Conservation (phyloP, 2,113 vertebrate genomes). For the Rhea pennata region DNA sequence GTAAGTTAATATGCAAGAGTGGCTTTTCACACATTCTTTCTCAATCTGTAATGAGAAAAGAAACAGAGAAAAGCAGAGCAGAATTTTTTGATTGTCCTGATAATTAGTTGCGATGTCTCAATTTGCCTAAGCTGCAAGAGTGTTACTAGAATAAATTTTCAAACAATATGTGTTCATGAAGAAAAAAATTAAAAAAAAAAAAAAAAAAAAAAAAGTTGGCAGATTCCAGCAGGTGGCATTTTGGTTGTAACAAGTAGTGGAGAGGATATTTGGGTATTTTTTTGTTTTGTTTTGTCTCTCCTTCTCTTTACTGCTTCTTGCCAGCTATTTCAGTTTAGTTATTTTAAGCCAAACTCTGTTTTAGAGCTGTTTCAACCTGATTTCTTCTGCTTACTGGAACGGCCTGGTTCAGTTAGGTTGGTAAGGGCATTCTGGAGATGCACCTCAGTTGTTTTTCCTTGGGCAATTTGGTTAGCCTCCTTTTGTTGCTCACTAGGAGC, state of each 20-base stretch:
- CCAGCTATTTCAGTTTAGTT: not conserved
- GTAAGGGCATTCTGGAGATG: not conserved
- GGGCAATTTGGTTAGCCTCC: not conserved
- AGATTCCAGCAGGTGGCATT: not conserved
- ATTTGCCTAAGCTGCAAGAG: conserved; percentile 2
- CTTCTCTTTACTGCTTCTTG: not conserved
- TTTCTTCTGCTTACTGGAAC: not conserved
- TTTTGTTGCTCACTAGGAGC: not conserved
- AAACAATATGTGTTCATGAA: not conserved
- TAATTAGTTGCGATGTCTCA: not conserved
- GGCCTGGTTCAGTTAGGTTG: not conserved
- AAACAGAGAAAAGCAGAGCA: not conserved
- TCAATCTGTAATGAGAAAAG: not conserved
- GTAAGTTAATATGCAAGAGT: conserved; percentile 63
- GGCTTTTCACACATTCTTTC: not conserved
- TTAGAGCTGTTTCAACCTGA: not conserved
- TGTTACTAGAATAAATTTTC: conserved; percentile 30
- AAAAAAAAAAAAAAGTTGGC: not conserved
- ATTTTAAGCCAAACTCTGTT: not conserved
- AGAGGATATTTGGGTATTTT: not conserved
- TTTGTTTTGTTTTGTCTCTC: fast-evolving
- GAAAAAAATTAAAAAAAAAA: not conserved
- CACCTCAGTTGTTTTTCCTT: not conserved
- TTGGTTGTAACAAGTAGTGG: not conserved
- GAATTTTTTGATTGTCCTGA: conserved; percentile 1